Conservation (phyloP, 2,888 invertebrate genomes). For the Barypeithes pellucidus region DNA sequence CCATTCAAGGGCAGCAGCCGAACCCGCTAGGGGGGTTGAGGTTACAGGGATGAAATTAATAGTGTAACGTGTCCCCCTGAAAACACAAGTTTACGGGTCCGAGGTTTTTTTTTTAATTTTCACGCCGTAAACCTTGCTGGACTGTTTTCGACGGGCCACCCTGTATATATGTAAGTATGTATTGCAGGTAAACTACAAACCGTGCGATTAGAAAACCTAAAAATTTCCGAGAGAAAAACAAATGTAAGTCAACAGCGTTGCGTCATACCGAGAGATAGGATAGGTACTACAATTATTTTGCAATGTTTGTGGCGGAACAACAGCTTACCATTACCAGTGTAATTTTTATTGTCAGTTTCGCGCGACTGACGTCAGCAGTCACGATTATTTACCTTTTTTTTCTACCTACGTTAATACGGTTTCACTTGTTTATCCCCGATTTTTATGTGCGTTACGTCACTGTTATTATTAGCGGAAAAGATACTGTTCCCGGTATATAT, state of each 20-base stretch:
- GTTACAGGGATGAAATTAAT: no score
- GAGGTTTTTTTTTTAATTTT: no score
- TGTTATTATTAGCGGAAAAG: background rate
- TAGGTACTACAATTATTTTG: background rate
- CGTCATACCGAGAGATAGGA: background rate
- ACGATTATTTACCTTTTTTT: slow-evolving; percentile 13
- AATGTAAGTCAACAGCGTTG: background rate
- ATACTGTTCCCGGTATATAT: background rate
- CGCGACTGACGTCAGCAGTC: background rate
- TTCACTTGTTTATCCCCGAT: slow-evolving; percentile 24
- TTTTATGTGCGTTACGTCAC: slow-evolving; percentile 8
- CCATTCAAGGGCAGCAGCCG: no score
- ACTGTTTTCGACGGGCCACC: no score
- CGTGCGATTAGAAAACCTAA: slow-evolving; percentile 3
- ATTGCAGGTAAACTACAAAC: background rate
- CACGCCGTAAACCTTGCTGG: no score
- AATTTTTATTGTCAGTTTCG: slow-evolving; percentile 10
- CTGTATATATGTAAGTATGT: no score
- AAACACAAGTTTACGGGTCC: no score
- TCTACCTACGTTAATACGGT: slow-evolving; percentile 13
- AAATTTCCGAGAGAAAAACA: slow-evolving; percentile 22
- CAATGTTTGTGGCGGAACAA: slow-evolving; percentile 11
- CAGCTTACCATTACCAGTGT: background rate
- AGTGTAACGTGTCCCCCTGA: no score
- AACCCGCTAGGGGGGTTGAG: no score